Base-by-base conservation (phyloP, 2,888 invertebrate species). In the Frankliniella intonsa region DNA sequence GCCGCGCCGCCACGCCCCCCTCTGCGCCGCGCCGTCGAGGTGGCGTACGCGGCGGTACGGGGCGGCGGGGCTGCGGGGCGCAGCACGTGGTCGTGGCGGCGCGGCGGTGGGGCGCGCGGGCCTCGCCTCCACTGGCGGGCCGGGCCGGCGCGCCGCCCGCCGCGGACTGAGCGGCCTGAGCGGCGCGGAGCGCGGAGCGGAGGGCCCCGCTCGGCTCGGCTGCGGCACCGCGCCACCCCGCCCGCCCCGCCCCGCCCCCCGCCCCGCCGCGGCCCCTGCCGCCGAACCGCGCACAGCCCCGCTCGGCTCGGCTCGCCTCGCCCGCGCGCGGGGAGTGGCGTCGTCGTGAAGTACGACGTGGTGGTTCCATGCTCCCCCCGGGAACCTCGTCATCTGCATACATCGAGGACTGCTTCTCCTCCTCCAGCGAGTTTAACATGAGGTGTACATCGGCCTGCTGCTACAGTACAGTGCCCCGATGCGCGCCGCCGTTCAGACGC, bases 251-350 rank as follows among this genome's bases (percentile, higher is more conserved):
- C 38, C 5, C 38, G 38, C 38, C 38, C 38, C 55, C 55, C 69
- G 69, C 69, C 69, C 22, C 69, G 69, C 69, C 69, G 69, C 25
- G 25, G 69, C 69, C 69, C 22, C 69, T 22, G 25, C 69, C 62
- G 62, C 62, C 62, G 62, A 55, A 8, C 62, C 11, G 62, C 17
- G 62, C 62, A 10, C 12, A 17, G 62, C 62, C 62, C 0, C 62
- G 62, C 62, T 38, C 38, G 38, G 38, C 3, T 38, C 38, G 5
- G 38, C 38, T 38, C 38, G 38, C 38, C 38, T 38, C 38, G 38
- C 38, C 38, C 38, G 38, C 38, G 38, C 38, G 38, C 3, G 38
- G 38, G 38, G 38, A 5, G 38, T 38, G 38, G 2, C 38, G 2
- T 38, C 38, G 38, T 5, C 38, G 5, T 38, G 38, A 38, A 38